Evolutionary conservation across 2,797 vertebrate genomes (phyloP).

Genomic region (Melanotaenia maccullochi): DNA sequence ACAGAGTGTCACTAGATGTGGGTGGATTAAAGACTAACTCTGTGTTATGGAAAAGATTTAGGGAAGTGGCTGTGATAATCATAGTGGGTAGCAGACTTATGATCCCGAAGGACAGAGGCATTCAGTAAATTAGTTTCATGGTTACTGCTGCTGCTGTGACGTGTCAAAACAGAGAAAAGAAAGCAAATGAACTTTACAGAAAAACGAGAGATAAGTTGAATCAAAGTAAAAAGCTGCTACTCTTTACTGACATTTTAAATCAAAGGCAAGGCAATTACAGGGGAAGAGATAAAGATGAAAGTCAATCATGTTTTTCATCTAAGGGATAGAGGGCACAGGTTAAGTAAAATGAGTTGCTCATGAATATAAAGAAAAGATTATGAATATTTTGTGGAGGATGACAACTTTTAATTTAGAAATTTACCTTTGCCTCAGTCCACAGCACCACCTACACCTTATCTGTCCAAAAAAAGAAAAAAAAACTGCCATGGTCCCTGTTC

Average conservation of each 20-base stretch:
- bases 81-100: background rate
- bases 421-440: too few relatives aligned
- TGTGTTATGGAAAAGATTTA: slow-evolving; percentile 8
- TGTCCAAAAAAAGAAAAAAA: too few relatives aligned
- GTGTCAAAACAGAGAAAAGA: background rate
- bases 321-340: background rate
- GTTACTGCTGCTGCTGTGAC: background rate
- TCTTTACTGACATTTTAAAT: background rate
- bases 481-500: too few relatives aligned
- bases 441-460: too few relatives aligned
- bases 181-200: background rate
- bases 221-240: slow-evolving; percentile 8
- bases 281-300: background rate
- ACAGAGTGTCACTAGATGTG: slow-evolving; percentile 6
- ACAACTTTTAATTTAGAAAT: too few relatives aligned
- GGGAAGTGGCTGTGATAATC: slow-evolving; percentile 3
- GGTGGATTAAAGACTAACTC: background rate
- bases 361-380: background rate
- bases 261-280: slow-evolving; percentile 8
- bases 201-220: slow-evolving; percentile 3
- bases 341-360: background rate
- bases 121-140: slow-evolving; percentile 3
- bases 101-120: background rate
- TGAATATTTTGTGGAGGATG: too few relatives aligned
- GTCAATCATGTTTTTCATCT: slow-evolving; percentile 2